Conservation (phyloP, 2,888 invertebrate species). For the Ptilodon capucinus region DNA sequence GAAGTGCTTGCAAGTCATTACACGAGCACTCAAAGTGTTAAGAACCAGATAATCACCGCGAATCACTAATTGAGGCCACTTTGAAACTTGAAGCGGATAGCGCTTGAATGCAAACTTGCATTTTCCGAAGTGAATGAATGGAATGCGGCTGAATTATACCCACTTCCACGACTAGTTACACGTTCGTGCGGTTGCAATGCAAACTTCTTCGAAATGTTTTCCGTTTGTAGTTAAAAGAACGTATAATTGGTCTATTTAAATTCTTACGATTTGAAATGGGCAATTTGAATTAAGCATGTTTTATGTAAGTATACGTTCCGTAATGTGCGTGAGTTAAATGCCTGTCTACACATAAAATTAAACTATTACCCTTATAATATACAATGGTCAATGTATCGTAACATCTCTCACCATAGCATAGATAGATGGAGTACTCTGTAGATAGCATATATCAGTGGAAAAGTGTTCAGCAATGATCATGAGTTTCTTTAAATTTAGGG, state of each 20-base stretch:
- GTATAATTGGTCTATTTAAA: slow-evolving; percentile 33
- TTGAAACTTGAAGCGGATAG: slow-evolving; percentile 30
- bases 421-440: no score
- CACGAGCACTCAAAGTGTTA: neutral
- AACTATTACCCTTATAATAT: no score
- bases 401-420: no score
- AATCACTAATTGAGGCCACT: slow-evolving; percentile 34
- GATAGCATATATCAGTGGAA: no score
- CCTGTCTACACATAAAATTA: no score
- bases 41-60: slow-evolving; percentile 6
- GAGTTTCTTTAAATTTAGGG: no score
- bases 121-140: slow-evolving; percentile 25
- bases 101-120: slow-evolving; percentile 29
- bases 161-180: slow-evolving; percentile 36
- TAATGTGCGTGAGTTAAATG: no score
- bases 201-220: slow-evolving; percentile 39
- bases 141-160: slow-evolving; percentile 37
- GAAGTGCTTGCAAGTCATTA: neutral
- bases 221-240: slow-evolving; percentile 13
- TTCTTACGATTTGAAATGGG: slow-evolving; percentile 4
- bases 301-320: neutral
- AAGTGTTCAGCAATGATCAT: no score
- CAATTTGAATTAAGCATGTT: neutral
- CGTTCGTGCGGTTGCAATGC: slow-evolving; percentile 37
- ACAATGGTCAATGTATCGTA: no score